phyloP scores from a whole-genome alignment of 1,140 invertebrate genomes.

The Metopolophium dirhodum region DNA sequence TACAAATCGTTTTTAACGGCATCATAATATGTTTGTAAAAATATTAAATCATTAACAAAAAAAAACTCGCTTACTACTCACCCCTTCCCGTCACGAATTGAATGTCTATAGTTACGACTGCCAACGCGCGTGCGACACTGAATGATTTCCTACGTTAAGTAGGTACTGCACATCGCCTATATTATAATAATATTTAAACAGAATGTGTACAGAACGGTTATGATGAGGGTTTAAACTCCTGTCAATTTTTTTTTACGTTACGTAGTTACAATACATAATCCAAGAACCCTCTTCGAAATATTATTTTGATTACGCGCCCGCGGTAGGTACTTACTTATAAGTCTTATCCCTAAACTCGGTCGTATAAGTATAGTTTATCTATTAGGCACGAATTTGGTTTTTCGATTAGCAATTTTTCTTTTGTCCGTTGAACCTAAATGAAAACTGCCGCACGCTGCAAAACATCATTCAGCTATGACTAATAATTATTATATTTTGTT shows the following conservation, averaged over 20 bases:
- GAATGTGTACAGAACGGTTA: background rate
- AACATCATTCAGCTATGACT: background rate
- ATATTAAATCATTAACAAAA: background rate
- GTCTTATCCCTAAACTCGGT: background rate
- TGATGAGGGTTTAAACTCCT: background rate
- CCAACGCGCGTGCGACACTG: background rate
- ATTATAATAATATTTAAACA: background rate
- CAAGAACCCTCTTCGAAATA: background rate
- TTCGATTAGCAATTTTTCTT: background rate
- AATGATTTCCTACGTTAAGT: background rate
- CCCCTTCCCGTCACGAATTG: background rate
- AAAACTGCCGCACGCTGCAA: background rate
- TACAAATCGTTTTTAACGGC: background rate
- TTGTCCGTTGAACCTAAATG: background rate
- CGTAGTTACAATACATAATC: background rate
- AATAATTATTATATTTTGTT: background rate
- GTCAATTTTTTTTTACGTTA: background rate
- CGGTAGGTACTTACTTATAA: background rate
- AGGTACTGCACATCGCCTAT: no score
- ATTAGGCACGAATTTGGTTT: background rate
- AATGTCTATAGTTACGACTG: background rate
- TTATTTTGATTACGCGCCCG: background rate
- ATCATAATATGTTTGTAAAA: background rate
- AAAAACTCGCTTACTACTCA: background rate
- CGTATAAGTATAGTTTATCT: background rate